phyloP scores from a whole-genome alignment of 2,888 invertebrate species.

The Rhingia campestris region DNA sequence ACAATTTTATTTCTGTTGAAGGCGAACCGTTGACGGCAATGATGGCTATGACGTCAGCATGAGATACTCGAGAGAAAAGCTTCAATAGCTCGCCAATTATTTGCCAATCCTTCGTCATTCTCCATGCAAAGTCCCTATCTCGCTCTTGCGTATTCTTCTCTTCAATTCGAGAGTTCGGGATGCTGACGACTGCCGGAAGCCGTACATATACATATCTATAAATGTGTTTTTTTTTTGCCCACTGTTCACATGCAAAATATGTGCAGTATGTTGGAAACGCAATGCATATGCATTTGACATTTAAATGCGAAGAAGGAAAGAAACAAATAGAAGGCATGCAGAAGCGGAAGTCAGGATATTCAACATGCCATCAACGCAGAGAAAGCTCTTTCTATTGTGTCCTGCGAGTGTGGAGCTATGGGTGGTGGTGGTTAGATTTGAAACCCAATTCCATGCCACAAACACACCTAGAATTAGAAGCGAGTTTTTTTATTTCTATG shows the following conservation, averaged over 20 bases:
- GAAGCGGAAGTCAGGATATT: conserved; percentile 67
- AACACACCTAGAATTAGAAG: conserved; percentile 64
- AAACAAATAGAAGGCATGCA: conserved; percentile 17
- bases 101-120: conserved; percentile 35
- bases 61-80: conserved; percentile 54
- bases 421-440: conserved; percentile 14
- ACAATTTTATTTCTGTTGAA: conserved; percentile 64
- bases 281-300: conserved; percentile 71
- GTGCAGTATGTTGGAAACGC: conserved; percentile 42
- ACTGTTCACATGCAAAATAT: conserved; percentile 31
- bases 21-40: conserved; percentile 60
- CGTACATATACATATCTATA: conserved; percentile 11
- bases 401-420: conserved; percentile 9
- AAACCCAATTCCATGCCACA: conserved; percentile 40
- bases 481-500: conserved; percentile 14
- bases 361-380: conserved; percentile 62
- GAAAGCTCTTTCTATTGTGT: conserved; percentile 64
- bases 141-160: neutral
- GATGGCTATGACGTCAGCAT: conserved; percentile 68
- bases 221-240: conserved; percentile 14
- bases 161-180: conserved; percentile 16
- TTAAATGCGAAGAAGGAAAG: conserved; percentile 35
- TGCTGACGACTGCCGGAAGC: conserved; percentile 53
- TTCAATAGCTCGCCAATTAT: conserved; percentile 64
- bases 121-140: conserved; percentile 10